Percentiles rank a stretch among this genome's conserved stretches.
These are phyloP conservation scores for Apaloderma vittatum DNA, from an alignment of 2,113 vertebrate species.

Conservation along the genomic window DNA sequence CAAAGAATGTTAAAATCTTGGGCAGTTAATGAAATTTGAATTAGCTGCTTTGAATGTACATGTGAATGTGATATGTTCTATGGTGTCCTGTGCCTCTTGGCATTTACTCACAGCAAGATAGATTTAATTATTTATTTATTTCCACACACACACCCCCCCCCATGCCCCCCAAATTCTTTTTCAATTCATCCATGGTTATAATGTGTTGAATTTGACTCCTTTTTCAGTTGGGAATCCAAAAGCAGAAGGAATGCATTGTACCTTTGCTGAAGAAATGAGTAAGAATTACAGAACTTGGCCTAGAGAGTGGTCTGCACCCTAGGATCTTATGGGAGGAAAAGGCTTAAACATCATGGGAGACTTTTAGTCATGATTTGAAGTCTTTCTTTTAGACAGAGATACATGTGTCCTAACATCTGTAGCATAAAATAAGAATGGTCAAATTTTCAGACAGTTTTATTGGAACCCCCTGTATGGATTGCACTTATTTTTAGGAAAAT, in stretches of 20 bases:
- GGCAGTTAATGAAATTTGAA: background rate
- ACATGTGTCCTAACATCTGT: background rate
- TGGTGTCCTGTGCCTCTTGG: conserved; percentile 12
- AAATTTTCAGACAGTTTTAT: background rate
- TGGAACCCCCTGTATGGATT: background rate
- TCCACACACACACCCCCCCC: too few species aligned
- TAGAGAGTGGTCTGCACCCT: background rate
- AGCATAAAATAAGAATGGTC: background rate
- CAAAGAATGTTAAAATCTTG: background rate
- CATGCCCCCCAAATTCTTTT: background rate
- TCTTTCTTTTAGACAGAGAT: background rate
- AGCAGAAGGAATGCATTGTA: conserved; percentile 28
- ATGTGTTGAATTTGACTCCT: background rate
- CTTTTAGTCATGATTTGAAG: background rate
- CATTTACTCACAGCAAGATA: background rate
- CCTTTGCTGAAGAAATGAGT: background rate
- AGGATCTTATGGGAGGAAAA: background rate
- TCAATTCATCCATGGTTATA: background rate
- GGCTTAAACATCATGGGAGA: background rate
- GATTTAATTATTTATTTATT: background rate
- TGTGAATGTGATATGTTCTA: background rate
- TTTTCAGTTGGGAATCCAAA: background rate
- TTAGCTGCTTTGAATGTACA: background rate
- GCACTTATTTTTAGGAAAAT: background rate
- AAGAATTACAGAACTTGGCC: background rate